These are phyloP conservation scores for Chiridota heheva DNA, from an alignment of 35 echinoderm and acorn worm genomes.

Conservation along the genomic window DNA sequence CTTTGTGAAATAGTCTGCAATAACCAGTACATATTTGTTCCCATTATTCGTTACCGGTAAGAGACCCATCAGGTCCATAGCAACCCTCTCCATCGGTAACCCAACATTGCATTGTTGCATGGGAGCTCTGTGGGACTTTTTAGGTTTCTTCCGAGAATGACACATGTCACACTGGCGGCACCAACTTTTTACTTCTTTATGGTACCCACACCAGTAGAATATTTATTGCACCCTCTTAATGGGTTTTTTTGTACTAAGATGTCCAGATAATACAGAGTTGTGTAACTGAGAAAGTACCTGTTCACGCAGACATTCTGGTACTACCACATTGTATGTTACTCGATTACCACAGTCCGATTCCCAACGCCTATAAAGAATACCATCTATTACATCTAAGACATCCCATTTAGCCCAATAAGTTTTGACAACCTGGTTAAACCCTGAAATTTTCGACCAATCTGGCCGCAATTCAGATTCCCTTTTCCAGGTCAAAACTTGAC, in stretches of 20 bases:
- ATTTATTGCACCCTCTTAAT: background rate
- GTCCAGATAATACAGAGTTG: conserved; percentile 25
- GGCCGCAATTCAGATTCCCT: background rate
- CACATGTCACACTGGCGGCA: background rate
- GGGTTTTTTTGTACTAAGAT: conserved; percentile 46
- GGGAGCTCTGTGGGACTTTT: background rate
- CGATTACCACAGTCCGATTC: conserved; percentile 16
- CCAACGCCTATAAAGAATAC: conserved; percentile 12
- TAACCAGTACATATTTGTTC: conserved; percentile 32
- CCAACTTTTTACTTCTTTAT: conserved; percentile 4
- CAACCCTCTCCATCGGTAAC: conserved; percentile 3
- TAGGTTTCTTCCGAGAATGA: background rate
- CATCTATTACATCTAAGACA: conserved; percentile 2
- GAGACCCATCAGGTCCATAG: conserved; percentile 13
- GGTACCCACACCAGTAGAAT: conserved; percentile 13
- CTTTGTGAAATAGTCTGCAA: conserved; percentile 35
- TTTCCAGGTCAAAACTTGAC: background rate
- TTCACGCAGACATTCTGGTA: background rate
- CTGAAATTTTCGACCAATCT: background rate
- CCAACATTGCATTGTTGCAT: background rate
- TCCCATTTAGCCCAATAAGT: conserved; percentile 43
- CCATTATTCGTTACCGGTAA: conserved; percentile 1
- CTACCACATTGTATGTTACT: background rate
- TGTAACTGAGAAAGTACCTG: conserved; percentile 13
- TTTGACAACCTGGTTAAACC: background rate